phyloP scores from a whole-genome alignment of 2,113 vertebrate genomes.

The Trinectes maculatus region DNA sequence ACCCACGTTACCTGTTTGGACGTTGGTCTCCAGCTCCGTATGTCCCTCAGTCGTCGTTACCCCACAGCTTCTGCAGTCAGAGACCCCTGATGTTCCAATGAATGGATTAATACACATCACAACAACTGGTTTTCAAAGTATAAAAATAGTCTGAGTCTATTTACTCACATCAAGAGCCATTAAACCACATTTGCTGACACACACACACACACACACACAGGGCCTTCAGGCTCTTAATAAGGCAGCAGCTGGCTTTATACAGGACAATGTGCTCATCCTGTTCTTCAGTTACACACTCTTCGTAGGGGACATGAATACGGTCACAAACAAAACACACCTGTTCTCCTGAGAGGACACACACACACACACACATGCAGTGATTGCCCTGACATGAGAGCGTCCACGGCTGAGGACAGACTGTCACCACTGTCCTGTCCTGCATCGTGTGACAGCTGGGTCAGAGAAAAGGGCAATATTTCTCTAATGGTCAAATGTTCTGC shows the following conservation, averaged over 20 bases:
- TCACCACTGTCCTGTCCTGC: constrained; percentile 24
- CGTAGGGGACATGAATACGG: constrained; percentile 17
- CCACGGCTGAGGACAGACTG: constrained; percentile 8
- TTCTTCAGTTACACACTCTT: background rate
- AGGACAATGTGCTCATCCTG: constrained; percentile 20
- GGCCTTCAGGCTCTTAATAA: constrained; percentile 24
- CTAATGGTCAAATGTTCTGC: constrained; percentile 58
- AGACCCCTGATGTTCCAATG: no score
- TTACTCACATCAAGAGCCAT: background rate
- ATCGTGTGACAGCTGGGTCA: constrained; percentile 59
- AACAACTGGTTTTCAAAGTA: no score
- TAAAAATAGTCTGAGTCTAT: background rate
- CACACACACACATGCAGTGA: background rate
- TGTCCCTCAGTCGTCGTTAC: no score
- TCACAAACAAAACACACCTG: constrained; percentile 53
- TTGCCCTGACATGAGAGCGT: background rate
- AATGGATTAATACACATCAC: no score
- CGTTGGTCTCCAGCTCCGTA: no score
- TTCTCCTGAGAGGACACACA: constrained; percentile 14
- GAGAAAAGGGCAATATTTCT: constrained; percentile 61
- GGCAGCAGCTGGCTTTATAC: constrained; percentile 31
- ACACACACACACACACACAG: constrained; percentile 9
- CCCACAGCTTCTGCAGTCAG: no score
- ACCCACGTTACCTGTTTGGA: no score
- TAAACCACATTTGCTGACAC: no score